Evolutionary conservation across 2,888 invertebrate genomes (phyloP), one percentile per base, ranked within the genome.

Genomic region (Agrypnus murinus): DNA sequence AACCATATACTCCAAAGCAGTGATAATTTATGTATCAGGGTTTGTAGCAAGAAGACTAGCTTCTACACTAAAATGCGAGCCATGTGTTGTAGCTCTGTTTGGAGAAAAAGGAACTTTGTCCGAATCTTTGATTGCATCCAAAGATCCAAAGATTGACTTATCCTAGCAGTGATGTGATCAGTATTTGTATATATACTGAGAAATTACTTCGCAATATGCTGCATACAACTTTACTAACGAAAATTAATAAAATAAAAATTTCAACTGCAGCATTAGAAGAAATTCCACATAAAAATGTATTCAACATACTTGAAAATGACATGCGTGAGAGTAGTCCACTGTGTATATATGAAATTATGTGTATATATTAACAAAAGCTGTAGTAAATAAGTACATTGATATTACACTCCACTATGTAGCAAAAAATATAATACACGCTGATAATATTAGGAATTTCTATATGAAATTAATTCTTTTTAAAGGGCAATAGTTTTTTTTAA

Each of bases 361-460:
- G 7, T 5, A 10, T 10, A 6, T 40, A 14, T 14, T 40, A 10
- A 40, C 14, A 14, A 40, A 40, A 40, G 40, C 40, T 12, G 14
- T 40, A 2, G 14, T 40, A 10, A 40, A 12, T 40, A 2, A 40
- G n/a, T 40, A 40, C 14, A 14, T 40, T 14, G 14, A 40, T 40
- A 14, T 40, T 14, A 3, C 12, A 12, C 6, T 40, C 5, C n/a
- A 10, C 14, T 40, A 40, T 14, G 14, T 40, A 10, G n/a, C 12
- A 14, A 40, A n/a, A n/a, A 7, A 7, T 3, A 14, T 40, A 12
- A 14, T 14, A 5, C 1, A 14, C 4, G 14, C n/a, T 2, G 40
- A 40, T 40, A 40, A n/a, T 40, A n/a, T 40, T 14, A 40, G 40
- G 14, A 40, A n/a, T 40, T 40, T 40, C n/a, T 40, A 14, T 7